Evolutionary conservation across 2,888 invertebrate species (phyloP), one percentile per base, ranked within the genome.

Genomic region (Xylophagus ater): DNA sequence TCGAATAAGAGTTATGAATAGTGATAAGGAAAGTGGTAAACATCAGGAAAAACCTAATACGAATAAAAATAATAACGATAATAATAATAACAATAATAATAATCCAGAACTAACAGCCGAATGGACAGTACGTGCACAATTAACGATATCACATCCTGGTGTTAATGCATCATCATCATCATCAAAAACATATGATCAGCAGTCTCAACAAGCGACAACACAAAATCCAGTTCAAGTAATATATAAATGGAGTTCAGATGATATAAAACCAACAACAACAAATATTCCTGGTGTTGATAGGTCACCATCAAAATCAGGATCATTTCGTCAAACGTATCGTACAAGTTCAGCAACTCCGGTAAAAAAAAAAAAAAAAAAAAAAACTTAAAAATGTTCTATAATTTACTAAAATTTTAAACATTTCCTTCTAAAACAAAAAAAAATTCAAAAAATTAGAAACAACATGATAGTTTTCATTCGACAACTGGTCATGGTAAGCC

Each of bases 71-170:
- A 12, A 34, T 20, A 14, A 14, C 30, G 20, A 34, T 31, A 38
- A 24, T 4, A 38, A 24, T 38, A 26, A 20, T 31, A 41, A 20
- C 26, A 25, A 14, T 15, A 29, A 35, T 8, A 41, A 14, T 19
- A 33, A 1, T 38, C 45, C 51, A 24, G 66, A 66, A 47, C 45
- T 66, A 25, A 67, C 70, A 17, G 73, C 74, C 46, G 76, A 77
- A 54, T 79, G 78, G 78, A 72, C 75, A 24, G 73, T 79, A 51
- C 78, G 70, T 57, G 85, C 76, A 39, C 78, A 79, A 53, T 67
- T 79, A 44, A 77, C 75, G 9, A 71, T 75, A 36, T 71, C 73
- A 26, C 76, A 74, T 43, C 64, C 65, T 5, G 62, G 62, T 23
- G 59, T 62, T 36, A 55, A 56, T 4, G 59, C 61, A 35, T 54